phyloP scores from a whole-genome alignment of 2,888 invertebrate species.

The Calliscelio sp. region DNA sequence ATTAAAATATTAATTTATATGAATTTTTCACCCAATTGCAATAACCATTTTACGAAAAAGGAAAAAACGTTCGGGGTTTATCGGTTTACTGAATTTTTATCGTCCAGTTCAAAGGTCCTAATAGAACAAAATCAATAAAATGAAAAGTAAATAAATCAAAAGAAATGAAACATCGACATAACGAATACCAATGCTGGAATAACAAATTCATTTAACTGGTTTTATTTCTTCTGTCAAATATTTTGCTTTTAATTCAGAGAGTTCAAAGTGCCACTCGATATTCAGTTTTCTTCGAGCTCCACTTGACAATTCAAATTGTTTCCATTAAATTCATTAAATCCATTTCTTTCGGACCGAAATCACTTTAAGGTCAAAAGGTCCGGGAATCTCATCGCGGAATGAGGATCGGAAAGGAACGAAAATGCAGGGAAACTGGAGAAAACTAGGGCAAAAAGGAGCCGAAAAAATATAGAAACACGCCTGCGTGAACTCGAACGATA shows the following conservation, averaged over 20 bases:
- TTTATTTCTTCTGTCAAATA: background rate
- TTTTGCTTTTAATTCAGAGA: background rate
- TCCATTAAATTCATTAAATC: constrained; percentile 45
- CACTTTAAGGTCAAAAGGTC: constrained; percentile 37
- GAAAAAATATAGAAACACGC: constrained; percentile 59
- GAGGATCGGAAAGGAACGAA: constrained; percentile 18
- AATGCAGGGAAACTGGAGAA: constrained; percentile 33
- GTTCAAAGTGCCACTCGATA: background rate
- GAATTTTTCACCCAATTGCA: too few species aligned
- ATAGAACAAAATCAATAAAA: too few species aligned
- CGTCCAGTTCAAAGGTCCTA: too few species aligned
- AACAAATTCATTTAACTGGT: too few species aligned
- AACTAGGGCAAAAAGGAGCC: constrained; percentile 47
- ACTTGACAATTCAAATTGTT: constrained; percentile 46
- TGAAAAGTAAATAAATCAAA: too few species aligned
- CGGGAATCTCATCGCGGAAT: background rate
- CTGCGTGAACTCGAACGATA: constrained; percentile 60
- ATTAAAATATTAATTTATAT: too few species aligned
- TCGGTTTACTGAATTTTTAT: too few species aligned
- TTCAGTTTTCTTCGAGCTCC: background rate
- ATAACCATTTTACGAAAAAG: too few species aligned
- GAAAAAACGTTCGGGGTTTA: too few species aligned
- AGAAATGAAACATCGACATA: too few species aligned
- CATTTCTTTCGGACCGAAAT: constrained; percentile 31
- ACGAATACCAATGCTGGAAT: too few species aligned